Evolutionary conservation across 2,797 vertebrate genomes (phyloP), one percentile per base, ranked within the genome.

Genomic region (Microchirus variegatus): DNA sequence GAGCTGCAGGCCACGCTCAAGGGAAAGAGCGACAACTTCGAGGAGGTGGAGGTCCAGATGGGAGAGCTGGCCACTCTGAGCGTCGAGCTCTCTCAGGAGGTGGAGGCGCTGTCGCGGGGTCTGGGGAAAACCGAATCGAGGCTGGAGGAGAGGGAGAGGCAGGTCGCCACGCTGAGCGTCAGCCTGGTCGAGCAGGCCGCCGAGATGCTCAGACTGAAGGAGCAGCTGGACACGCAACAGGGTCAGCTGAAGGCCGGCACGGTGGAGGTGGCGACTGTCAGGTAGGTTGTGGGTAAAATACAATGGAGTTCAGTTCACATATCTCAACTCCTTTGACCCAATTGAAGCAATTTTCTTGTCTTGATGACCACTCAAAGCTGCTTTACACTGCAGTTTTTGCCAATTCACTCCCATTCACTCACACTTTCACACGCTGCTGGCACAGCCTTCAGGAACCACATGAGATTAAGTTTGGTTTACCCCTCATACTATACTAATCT

Each of bases 251-350:
- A 88, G 51, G 59, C 80, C 36, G 70, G 54, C 42, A 44, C 71
- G 0, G 46, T 57, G 65, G 89, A 88, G 58, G 77, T 83, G 51
- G 75, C 78, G 14, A 13, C 67, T n/a, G 66, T 90, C 81, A 89
- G 82, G 89, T 91, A 80, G 54, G 66, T 36, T n/a, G 13, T 19
- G 31, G n/a, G n/a, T 8, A 15, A 46, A 42, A 52, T 26, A 35
- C 19, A 2, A n/a, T 18, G 40, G 67, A 63, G 60, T 49, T n/a
- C n/a, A n/a, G n/a, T n/a, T n/a, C 22, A 80, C 86, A 89, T 82
- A 78, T 26, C 83, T 89, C 48, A 3, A 59, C 67, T 89, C 85
- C 80, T 82, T 63, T 89, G 73, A 89, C 55, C n/a, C n/a, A n/a
- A n/a, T n/a, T n/a, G n/a, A n/a, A n/a, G n/a, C n/a, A n/a, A n/a